Evolutionary conservation across 2,888 invertebrate genomes (phyloP).

Genomic region (Deilephila elpenor): DNA sequence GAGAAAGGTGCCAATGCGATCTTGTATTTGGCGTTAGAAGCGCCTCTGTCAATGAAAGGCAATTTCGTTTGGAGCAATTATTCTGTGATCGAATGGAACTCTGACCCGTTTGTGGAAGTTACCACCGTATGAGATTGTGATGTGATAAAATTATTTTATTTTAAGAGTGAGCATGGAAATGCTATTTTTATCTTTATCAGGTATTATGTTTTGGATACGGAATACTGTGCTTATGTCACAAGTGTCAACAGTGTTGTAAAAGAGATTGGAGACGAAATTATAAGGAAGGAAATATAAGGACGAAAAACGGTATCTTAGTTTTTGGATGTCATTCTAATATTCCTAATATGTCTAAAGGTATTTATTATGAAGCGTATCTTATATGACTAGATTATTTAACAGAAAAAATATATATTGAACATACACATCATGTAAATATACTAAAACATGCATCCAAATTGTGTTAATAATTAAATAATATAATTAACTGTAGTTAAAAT

Average conservation of each 20-base stretch:
- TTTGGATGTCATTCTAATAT: background rate
- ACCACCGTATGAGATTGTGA: constrained; percentile 63
- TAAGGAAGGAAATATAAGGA: too few relatives aligned
- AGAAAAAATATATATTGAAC: too few relatives aligned
- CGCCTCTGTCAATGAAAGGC: constrained; percentile 73
- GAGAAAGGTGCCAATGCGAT: constrained; percentile 78
- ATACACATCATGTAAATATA: too few relatives aligned
- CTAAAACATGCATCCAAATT: background rate
- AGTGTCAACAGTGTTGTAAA: too few relatives aligned
- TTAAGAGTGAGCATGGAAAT: background rate
- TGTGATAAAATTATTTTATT: background rate
- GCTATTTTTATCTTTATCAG: background rate
- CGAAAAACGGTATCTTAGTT: background rate
- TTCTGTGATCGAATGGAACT: constrained; percentile 78
- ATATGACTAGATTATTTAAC: too few relatives aligned
- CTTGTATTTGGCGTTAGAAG: constrained; percentile 74
- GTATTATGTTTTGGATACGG: too few relatives aligned
- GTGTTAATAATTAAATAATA: background rate
- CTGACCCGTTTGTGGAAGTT: constrained; percentile 77
- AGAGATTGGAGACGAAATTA: too few relatives aligned
- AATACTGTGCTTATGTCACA: too few relatives aligned
- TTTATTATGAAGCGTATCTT: too few relatives aligned
- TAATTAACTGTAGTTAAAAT: too few relatives aligned
- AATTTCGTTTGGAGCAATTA: constrained; percentile 82
- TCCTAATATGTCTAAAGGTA: background rate